These are phyloP conservation scores for Lipophrys pholis DNA, from an alignment of 2,113 vertebrate genomes.

Conservation along the genomic window DNA sequence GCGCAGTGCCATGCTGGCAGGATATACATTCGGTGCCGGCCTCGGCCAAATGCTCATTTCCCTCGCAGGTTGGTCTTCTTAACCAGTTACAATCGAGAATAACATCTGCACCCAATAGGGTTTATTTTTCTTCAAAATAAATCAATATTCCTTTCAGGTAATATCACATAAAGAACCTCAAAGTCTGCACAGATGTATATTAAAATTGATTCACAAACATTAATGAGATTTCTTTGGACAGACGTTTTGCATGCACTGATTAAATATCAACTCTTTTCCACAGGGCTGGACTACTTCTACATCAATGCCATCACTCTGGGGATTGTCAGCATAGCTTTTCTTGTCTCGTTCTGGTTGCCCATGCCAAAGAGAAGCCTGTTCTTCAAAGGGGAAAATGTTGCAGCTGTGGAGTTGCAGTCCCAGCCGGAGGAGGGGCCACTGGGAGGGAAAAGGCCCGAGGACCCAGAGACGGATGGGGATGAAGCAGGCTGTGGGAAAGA, in stretches of 20 bases:
- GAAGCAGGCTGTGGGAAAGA: conserved; percentile 22
- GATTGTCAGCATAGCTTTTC: conserved; percentile 68
- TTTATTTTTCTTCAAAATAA: neutral
- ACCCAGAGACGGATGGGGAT: conserved; percentile 36
- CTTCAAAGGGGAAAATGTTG: conserved; percentile 60
- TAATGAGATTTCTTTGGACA: no score
- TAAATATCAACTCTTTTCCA: conserved; percentile 13
- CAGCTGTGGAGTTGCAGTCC: conserved; percentile 23
- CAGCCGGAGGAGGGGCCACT: conserved; percentile 27
- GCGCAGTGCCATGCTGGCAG: conserved; percentile 76
- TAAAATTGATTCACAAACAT: no score
- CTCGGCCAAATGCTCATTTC: conserved; percentile 80
- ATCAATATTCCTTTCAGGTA: no score
- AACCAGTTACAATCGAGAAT: neutral
- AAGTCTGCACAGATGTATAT: no score
- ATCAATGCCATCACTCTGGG: conserved; percentile 78
- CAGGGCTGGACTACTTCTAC: conserved; percentile 76
- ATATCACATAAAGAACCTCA: no score
- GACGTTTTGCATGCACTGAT: conserved; percentile 1
- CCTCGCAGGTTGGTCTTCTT: conserved; percentile 56
- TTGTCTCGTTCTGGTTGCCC: conserved; percentile 75
- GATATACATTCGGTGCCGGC: conserved; percentile 76
- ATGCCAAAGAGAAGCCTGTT: conserved; percentile 76
- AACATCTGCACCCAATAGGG: neutral
- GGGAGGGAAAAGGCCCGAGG: conserved; percentile 3